These are phyloP conservation scores for Tachuris rubrigastra DNA, from an alignment of 2,113 vertebrate genomes.

Conservation along the genomic window DNA sequence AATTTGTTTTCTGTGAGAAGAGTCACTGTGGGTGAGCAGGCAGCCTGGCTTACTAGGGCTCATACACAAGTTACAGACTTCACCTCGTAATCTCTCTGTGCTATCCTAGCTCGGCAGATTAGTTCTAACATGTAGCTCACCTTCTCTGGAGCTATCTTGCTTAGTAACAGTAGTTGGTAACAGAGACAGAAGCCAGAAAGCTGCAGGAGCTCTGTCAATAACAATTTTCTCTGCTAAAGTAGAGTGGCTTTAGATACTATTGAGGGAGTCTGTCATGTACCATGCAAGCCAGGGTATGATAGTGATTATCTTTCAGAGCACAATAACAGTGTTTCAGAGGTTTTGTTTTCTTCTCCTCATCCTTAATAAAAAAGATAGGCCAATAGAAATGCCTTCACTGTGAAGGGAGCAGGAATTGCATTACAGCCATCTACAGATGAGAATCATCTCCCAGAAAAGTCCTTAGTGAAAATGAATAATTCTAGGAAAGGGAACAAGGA, in stretches of 20 bases:
- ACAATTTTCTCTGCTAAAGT: background rate
- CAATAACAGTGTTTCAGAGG: background rate
- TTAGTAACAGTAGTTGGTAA: background rate
- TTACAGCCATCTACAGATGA: background rate
- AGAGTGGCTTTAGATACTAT: background rate
- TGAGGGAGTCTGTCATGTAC: background rate
- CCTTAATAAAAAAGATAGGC: background rate
- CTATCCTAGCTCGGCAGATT: background rate
- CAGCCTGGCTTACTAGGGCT: background rate
- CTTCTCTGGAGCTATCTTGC: background rate
- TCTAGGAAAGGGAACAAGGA: background rate
- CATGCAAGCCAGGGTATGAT: background rate
- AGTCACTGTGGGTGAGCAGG: background rate
- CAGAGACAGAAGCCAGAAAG: background rate
- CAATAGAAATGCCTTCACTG: background rate
- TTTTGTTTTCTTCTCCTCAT: background rate
- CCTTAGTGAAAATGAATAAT: background rate
- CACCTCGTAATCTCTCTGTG: background rate
- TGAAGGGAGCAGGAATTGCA: background rate
- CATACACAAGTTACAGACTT: background rate
- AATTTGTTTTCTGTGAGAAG: background rate
- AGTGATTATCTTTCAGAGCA: background rate
- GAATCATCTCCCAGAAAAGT: background rate
- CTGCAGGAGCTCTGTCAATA: background rate
- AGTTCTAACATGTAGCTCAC: background rate